Evolutionary conservation across 1,140 invertebrate genomes (phyloP), one percentile per base, ranked within the genome.

Genomic region (Meteorus sp.): DNA sequence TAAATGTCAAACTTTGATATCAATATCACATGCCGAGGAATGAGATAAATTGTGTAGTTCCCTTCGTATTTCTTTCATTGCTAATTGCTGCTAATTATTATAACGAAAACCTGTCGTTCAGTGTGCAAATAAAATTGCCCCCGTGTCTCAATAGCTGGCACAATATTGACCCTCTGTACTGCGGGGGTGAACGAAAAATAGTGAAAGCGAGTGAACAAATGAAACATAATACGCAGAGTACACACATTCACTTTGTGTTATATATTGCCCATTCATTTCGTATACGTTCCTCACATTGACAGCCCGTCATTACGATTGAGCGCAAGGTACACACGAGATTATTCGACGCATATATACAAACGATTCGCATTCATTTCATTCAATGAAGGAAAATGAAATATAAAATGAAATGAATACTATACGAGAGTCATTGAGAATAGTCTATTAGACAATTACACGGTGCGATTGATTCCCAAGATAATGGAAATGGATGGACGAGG

Each of bases 301-400:
- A 52, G 50, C 15, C 50, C 50, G 50, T 52, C 50, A 52, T 52
- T 52, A 52, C 9, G 27, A 35, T 35, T 52, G 31, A 52, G 27
- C 50, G 50, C 27, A 52, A 52, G 50, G 50, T 52, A 52, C 50
- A 52, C 50, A 52, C 37, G 19, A 19, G 37, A 52, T 52, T 52
- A 35, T 52, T 52, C 22, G 50, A 19, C 19, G 27, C n/a, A n/a
- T n/a, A n/a, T n/a, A n/a, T n/a, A n/a, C n/a, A n/a, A n/a, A n/a
- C n/a, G n/a, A n/a, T n/a, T n/a, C n/a, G n/a, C n/a, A n/a, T n/a
- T n/a, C n/a, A n/a, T n/a, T n/a, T n/a, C n/a, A n/a, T n/a, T n/a
- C n/a, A n/a, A n/a, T n/a, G n/a, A n/a, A n/a, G n/a, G n/a, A n/a
- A n/a, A n/a, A n/a, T n/a, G n/a, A n/a, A n/a, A n/a, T n/a, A n/a